phyloP scores from a whole-genome alignment of 2,888 invertebrate species.

The Apantesis nais region DNA sequence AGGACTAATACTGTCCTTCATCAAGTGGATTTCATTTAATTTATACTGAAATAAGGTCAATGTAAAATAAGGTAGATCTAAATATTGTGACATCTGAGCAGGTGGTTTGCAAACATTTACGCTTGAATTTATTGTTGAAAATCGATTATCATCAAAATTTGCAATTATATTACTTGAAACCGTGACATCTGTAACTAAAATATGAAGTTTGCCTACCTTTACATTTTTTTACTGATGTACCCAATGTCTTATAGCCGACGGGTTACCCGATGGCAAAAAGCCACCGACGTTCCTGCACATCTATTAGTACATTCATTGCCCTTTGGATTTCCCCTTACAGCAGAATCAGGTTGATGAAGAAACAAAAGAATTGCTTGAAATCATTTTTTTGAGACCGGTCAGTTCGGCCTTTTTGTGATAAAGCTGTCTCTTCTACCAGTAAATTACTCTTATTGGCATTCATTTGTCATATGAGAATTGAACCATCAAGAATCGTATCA shows the following conservation, averaged over 20 bases:
- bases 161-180: conserved; percentile 11
- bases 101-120: conserved; percentile 32
- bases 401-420: too few species aligned
- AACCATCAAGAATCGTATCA: not conserved
- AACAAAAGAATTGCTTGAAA: too few species aligned
- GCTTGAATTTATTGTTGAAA: conserved; percentile 28
- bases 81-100: conserved; percentile 19
- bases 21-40: not conserved
- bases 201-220: conserved; percentile 10
- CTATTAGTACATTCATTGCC: not conserved
- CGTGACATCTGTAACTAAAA: not conserved
- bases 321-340: too few species aligned
- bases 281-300: not conserved
- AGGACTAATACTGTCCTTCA: not conserved
- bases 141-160: conserved; percentile 37
- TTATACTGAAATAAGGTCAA: not conserved
- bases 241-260: not conserved
- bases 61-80: not conserved
- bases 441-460: too few species aligned
- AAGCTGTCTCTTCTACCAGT: too few species aligned
- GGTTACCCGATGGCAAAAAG: too few species aligned
- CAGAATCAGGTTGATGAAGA: too few species aligned
- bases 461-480: not conserved
- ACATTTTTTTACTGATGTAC: not conserved
- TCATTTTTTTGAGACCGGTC: too few species aligned